Conservation (phyloP, 2,888 invertebrate genomes). For the Atethmia centrago region DNA sequence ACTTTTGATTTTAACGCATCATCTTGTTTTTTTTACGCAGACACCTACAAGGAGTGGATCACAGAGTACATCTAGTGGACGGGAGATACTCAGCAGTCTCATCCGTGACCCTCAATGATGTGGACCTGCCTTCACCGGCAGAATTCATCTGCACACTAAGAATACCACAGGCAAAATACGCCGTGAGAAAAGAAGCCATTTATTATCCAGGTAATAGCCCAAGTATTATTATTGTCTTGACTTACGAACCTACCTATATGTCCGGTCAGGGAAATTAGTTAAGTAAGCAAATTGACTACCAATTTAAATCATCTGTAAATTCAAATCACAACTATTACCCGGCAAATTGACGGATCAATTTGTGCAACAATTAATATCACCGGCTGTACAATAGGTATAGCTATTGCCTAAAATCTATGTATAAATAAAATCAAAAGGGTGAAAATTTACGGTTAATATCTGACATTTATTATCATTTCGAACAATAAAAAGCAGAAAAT, state of each 20-base stretch:
- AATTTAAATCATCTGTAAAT: no score
- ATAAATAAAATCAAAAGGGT: background rate
- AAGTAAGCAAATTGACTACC: no score
- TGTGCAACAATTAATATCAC: no score
- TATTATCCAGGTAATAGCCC: slow-evolving; percentile 90
- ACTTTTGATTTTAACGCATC: background rate
- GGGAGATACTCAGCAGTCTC: slow-evolving; percentile 90
- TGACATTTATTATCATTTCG: background rate
- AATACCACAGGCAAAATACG: slow-evolving; percentile 92
- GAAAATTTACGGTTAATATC: background rate
- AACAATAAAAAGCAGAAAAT: background rate
- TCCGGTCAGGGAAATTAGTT: no score
- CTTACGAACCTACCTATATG: background rate
- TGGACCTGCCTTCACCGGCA: slow-evolving; percentile 87
- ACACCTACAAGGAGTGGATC: slow-evolving; percentile 82
- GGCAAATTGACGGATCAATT: no score
- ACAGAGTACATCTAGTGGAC: slow-evolving; percentile 80
- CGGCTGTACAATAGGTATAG: background rate
- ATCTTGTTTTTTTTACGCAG: slow-evolving; percentile 64
- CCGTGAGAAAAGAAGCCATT: slow-evolving; percentile 88
- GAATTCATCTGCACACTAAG: slow-evolving; percentile 91
- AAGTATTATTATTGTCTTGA: background rate
- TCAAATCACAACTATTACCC: no score
- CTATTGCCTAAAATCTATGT: background rate
- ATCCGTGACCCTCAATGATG: slow-evolving; percentile 88